These are phyloP conservation scores for Syngnathus rostellatus DNA, from an alignment of 2,797 vertebrate species.

Conservation along the genomic window DNA sequence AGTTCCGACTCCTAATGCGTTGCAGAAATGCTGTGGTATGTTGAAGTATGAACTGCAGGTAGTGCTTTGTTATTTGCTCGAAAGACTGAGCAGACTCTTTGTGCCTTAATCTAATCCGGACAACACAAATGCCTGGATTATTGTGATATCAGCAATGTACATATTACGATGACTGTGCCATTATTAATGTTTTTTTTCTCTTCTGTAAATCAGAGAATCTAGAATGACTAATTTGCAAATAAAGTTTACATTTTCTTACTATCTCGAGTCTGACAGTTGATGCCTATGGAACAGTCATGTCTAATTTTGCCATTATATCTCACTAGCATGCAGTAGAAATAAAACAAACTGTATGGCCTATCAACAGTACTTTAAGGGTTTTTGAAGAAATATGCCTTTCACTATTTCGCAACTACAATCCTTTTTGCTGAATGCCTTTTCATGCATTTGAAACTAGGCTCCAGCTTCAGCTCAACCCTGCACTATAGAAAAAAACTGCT, in stretches of 20 bases:
- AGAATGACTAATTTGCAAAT: constrained; percentile 66
- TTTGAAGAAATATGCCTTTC: no score
- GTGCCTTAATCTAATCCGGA: constrained; percentile 49
- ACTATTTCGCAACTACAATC: no score
- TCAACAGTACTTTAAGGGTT: no score
- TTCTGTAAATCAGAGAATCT: constrained; percentile 67
- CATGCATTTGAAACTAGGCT: no score
- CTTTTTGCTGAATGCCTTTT: no score
- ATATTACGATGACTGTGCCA: constrained; percentile 67
- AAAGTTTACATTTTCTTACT: constrained; percentile 79
- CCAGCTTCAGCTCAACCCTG: no score
- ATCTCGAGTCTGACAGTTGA: constrained; percentile 19
- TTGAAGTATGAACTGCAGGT: constrained; percentile 6
- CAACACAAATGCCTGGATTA: constrained; percentile 44
- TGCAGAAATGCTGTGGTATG: constrained; percentile 18
- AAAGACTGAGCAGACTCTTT: constrained; percentile 28
- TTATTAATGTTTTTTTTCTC: constrained; percentile 58
- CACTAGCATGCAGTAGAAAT: no score
- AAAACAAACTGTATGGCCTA: no score
- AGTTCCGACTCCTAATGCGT: constrained; percentile 31
- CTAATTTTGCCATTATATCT: no score
- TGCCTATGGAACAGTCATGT: not conserved
- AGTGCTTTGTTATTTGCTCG: constrained; percentile 49
- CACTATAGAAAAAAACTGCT: no score
- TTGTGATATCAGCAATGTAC: constrained; percentile 62